A percentile compares a stretch with the other conserved stretches of the same genome.
These are phyloP conservation scores for Neotoma lepida DNA, from an alignment of 2,113 vertebrate genomes.

Conservation along the genomic window DNA sequence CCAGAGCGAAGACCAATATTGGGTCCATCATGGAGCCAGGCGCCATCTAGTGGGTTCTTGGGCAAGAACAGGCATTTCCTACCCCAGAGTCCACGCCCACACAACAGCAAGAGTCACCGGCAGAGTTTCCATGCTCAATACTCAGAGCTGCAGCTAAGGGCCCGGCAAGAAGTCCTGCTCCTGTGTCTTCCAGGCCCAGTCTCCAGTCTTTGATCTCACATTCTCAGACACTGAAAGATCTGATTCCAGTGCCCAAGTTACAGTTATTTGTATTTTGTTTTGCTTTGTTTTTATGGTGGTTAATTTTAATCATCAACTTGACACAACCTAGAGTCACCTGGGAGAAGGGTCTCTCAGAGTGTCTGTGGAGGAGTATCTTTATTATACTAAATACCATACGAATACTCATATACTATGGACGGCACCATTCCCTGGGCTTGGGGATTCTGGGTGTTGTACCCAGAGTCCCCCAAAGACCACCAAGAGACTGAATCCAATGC, in stretches of 20 bases:
- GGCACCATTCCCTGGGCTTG: background rate
- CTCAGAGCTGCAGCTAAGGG: background rate
- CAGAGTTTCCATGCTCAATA: background rate
- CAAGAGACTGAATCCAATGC: too few species aligned
- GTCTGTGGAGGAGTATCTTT: background rate
- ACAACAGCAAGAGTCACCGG: background rate
- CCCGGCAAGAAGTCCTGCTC: background rate
- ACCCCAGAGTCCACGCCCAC: background rate
- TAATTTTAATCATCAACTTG: background rate
- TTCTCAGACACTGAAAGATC: background rate
- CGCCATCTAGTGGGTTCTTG: conserved; percentile 40
- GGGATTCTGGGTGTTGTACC: too few species aligned
- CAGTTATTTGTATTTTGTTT: background rate
- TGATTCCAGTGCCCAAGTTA: background rate
- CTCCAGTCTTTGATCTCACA: background rate
- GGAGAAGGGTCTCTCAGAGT: background rate
- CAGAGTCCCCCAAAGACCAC: too few species aligned
- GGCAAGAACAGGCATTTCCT: background rate
- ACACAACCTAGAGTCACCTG: background rate
- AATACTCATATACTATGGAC: background rate
- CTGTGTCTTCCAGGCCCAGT: background rate
- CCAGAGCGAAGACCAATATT: background rate
- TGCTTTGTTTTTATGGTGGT: background rate
- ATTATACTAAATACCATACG: background rate
- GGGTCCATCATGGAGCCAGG: background rate